A percentile compares a stretch with the other conserved stretches of the same genome.
Conservation (phyloP, 2,113 vertebrate species). For the Gnathonemus echidnorhynchus region DNA sequence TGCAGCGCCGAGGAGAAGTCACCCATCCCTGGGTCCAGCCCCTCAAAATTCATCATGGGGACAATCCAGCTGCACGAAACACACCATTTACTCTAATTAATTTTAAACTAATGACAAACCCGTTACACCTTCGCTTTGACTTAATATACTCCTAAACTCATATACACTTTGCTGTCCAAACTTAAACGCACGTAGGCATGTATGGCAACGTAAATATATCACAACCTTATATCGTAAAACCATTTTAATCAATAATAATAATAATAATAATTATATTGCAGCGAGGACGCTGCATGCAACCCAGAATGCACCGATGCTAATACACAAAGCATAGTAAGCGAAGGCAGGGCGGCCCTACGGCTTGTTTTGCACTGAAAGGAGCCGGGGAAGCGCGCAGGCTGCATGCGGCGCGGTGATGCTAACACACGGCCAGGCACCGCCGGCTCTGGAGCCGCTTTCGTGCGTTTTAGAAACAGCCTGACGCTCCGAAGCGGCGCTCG, state of each 20-base stretch:
- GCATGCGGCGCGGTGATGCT: neutral
- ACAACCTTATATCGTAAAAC: neutral
- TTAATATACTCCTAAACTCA: neutral
- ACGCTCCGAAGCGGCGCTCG: neutral
- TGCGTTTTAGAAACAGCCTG: neutral
- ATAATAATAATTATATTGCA: neutral
- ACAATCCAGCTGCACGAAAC: conserved; percentile 30
- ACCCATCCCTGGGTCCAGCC: conserved; percentile 76
- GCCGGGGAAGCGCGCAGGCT: neutral
- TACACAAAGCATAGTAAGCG: neutral
- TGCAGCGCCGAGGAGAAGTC: conserved; percentile 69
- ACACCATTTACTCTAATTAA: neutral
- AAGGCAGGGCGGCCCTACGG: neutral
- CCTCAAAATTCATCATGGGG: conserved; percentile 85
- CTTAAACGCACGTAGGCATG: neutral
- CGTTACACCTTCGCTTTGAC: neutral
- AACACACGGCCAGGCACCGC: neutral
- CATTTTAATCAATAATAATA: neutral
- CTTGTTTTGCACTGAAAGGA: neutral
- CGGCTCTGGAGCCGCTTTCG: neutral
- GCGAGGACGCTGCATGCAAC: neutral
- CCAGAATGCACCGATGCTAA: neutral
- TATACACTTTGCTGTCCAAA: neutral
- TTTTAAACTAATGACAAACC: neutral
- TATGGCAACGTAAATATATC: neutral